These are phyloP conservation scores for Brevimyrus niger DNA, from an alignment of 2,113 vertebrate genomes.

Conservation along the genomic window DNA sequence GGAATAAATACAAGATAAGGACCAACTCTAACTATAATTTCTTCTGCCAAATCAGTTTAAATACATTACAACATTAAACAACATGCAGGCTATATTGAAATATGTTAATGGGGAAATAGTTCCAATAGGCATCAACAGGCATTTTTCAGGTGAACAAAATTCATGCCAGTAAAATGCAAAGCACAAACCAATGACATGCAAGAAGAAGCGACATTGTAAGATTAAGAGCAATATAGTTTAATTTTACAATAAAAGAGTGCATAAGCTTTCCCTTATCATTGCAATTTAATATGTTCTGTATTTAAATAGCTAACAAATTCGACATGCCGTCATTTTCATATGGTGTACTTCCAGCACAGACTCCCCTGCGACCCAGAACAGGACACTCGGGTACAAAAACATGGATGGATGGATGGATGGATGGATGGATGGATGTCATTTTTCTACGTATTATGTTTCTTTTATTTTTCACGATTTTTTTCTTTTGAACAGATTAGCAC, in stretches of 20 bases:
- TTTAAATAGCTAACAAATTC: background rate
- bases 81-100: background rate
- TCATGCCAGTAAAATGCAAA: background rate
- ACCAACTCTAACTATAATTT: background rate
- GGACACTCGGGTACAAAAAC: background rate
- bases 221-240: background rate
- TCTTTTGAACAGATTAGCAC: background rate
- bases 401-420: background rate
- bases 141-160: background rate
- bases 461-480: background rate
- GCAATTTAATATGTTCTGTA: background rate
- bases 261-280: background rate
- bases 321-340: background rate
- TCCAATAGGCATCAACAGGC: background rate
- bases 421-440: background rate
- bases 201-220: background rate
- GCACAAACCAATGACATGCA: background rate
- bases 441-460: background rate
- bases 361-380: background rate
- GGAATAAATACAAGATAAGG: conserved; percentile 20
- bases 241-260: background rate
- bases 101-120: background rate
- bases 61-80: background rate
- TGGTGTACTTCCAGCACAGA: background rate
- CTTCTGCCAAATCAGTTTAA: background rate